Conservation (phyloP, 2,113 vertebrate genomes). For the Proterorhinus semilunaris region DNA sequence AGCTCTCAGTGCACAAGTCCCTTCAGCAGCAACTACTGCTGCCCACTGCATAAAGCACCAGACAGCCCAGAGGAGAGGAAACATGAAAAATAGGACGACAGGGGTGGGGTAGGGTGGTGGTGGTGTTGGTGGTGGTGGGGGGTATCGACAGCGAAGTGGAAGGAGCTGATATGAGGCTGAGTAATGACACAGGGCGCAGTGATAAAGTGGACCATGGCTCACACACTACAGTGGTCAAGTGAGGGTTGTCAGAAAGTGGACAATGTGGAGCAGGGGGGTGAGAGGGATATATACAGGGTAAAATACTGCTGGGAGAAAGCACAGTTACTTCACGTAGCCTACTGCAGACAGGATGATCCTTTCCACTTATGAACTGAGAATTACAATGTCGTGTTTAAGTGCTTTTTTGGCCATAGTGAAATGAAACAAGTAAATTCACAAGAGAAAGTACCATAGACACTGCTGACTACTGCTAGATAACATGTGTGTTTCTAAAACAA, state of each 20-base stretch:
- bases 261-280: constrained; percentile 9
- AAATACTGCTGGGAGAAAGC: not conserved
- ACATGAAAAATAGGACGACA: not conserved
- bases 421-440: too few species aligned
- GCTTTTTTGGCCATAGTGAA: too few species aligned
- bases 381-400: too few species aligned
- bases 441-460: too few species aligned
- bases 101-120: not conserved
- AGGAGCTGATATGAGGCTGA: constrained; percentile 25
- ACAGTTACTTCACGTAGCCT: not conserved
- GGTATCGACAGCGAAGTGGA: not conserved
- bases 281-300: not conserved
- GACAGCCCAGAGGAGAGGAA: constrained; percentile 6
- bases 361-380: too few species aligned
- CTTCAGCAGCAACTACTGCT: constrained; percentile 34
- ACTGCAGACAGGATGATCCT: too few species aligned
- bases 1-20: constrained; percentile 46
- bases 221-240: constrained; percentile 1
- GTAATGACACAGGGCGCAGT: constrained; percentile 16
- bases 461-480: too few species aligned
- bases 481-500: too few species aligned
- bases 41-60: constrained; percentile 23
- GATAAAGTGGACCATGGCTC: constrained; percentile 9
- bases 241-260: constrained; percentile 9
- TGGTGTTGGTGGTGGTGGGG: too few species aligned